Percentiles rank a stretch among this genome's conserved stretches.
phyloP scores from a whole-genome alignment of 2,888 invertebrate genomes.

The Papilio gigon region DNA sequence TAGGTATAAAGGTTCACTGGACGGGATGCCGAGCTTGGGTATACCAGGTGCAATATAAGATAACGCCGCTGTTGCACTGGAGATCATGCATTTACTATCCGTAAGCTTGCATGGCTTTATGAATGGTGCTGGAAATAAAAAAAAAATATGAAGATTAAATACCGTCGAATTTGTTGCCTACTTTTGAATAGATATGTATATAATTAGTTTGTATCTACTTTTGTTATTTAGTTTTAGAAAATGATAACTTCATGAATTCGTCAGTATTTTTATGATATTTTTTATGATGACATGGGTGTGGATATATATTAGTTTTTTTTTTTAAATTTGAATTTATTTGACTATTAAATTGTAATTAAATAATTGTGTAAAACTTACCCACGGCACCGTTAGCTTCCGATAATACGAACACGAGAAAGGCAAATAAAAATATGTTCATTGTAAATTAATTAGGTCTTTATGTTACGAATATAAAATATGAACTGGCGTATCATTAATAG shows the following conservation, averaged over 20 bases:
- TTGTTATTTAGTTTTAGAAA: too few relatives aligned
- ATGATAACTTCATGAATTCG: too few relatives aligned
- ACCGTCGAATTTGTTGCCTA: too few relatives aligned
- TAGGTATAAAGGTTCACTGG: slow-evolving; percentile 50
- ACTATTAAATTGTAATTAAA: not conserved
- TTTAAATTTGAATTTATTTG: too few relatives aligned
- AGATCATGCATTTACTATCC: slow-evolving; percentile 50
- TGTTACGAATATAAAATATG: not conserved
- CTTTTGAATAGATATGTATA: too few relatives aligned
- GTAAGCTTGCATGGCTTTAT: slow-evolving; percentile 51
- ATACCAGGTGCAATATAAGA: slow-evolving; percentile 48
- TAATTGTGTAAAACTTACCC: slow-evolving; percentile 29
- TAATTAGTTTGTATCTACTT: too few relatives aligned
- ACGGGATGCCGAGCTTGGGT: slow-evolving; percentile 45
- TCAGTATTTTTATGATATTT: too few relatives aligned
- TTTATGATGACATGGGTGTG: too few relatives aligned
- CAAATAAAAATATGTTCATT: slow-evolving; percentile 15
- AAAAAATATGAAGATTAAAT: not conserved
- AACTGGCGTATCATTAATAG: slow-evolving; percentile 14
- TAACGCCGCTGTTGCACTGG: slow-evolving; percentile 48
- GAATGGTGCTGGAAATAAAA: slow-evolving; percentile 47
- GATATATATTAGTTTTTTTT: too few relatives aligned
- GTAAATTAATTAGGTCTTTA: not conserved
- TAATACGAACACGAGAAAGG: slow-evolving; percentile 19
- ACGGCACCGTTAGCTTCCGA: slow-evolving; percentile 9